Base-by-base conservation (phyloP, 2,113 vertebrate genomes). In the Anolis carolinensis region DNA sequence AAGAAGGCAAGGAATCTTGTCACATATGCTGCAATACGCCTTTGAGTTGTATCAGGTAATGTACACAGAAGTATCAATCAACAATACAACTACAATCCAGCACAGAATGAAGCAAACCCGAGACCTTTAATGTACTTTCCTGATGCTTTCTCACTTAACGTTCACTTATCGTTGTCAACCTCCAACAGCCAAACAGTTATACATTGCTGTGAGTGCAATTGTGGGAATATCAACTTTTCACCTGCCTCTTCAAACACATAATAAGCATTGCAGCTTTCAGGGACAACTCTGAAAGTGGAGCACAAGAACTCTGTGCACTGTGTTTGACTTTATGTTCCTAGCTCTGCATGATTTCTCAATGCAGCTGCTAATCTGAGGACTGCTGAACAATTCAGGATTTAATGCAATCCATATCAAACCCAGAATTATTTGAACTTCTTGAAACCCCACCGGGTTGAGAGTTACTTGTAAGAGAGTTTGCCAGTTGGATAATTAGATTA, bases 321-420 rank as follows among this genome's bases (percentile, higher is more conserved):
- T 2, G 7, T 50, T 55, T 62, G 85, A 34, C 0, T 36, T 13
- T 18, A 71, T 70, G 72, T 77, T 85, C 72, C 50, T 39, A 23
- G 32, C 3, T 36, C 30, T 75, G 32, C 62, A 62, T 85, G 65
- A 85, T 48, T 91, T 91, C 36, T 55, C 7, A 63, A 81, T 27
- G 55, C 44, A 86, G 21, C 25, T 74, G 77, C 44, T 62, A 5
- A 86, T 71, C 79, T 79, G 30, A 48, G 48, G 52, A n/a, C 20
- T 59, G 50, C 71, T 63, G 0, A 6, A 55, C 70, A 59, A 32
- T 50, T 73, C 71, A 90, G 74, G 71, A 84, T 67, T 44, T 44
- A 44, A 44, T 44, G 5, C 39, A 44, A 44, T 44, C 39, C 39
- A 44, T 44, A 44, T 44, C 39, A 44, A 44, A 44, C 39, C 39